phyloP scores from a whole-genome alignment of 2,888 invertebrate species.

The Tachina grossa region DNA sequence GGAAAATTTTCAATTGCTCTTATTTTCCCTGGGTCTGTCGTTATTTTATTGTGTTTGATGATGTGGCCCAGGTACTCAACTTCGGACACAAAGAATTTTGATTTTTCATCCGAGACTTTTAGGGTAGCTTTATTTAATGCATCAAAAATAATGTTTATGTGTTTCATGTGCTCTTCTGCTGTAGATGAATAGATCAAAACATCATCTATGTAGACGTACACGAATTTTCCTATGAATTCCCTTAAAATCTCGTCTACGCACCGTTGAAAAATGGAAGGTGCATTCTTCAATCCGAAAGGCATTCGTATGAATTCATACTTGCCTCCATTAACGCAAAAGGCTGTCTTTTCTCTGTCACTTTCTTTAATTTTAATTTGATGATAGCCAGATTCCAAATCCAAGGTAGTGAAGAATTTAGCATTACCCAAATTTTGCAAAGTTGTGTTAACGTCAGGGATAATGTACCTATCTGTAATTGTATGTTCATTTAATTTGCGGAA shows the following conservation, averaged over 20 bases:
- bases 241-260: too few relatives aligned
- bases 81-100: constrained; percentile 10
- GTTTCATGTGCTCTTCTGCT: constrained; percentile 23
- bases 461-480: constrained; percentile 27
- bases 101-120: constrained; percentile 11
- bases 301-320: constrained; percentile 15
- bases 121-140: background rate
- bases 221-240: too few relatives aligned
- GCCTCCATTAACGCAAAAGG: constrained; percentile 9
- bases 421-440: constrained; percentile 9
- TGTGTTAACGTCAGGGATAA: too few relatives aligned
- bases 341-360: constrained; percentile 22
- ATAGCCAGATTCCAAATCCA: too few relatives aligned
- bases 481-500: constrained; percentile 41
- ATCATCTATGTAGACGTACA: too few relatives aligned
- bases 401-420: constrained; percentile 25
- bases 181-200: too few relatives aligned
- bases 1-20: constrained; percentile 19
- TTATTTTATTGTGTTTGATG: too few relatives aligned
- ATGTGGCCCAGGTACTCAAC: background rate
- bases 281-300: too few relatives aligned
- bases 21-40: background rate
- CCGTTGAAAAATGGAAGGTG: too few relatives aligned
- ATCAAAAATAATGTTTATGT: constrained; percentile 12
- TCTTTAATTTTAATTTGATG: background rate